Conservation (phyloP, 2,113 vertebrate species). For the Gallinago undulata region DNA sequence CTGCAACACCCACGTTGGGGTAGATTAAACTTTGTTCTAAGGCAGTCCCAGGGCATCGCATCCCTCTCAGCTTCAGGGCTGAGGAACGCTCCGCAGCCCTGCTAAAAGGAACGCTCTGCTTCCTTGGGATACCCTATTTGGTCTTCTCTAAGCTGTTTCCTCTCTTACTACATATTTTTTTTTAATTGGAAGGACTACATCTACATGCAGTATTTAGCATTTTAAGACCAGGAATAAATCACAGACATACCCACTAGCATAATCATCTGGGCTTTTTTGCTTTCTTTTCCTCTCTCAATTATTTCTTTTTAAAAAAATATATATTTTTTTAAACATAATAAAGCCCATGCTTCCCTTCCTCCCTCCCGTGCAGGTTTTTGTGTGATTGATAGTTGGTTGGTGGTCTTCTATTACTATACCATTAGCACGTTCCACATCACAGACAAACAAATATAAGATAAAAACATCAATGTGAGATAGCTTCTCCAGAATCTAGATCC, state of each 20-base stretch:
- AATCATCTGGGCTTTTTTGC: not conserved
- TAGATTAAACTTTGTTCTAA: not conserved
- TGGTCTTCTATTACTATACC: not conserved
- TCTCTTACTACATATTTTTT: not conserved
- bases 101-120: not conserved
- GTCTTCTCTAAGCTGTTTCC: not conserved
- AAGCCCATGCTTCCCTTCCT: not conserved
- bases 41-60: not conserved
- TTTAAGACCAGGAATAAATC: not conserved
- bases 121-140: not conserved
- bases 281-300: not conserved
- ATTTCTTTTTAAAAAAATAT: not conserved
- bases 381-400: not conserved
- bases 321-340: not conserved
- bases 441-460: not conserved
- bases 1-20: not conserved
- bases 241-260: not conserved
- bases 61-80: not conserved
- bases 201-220: not conserved
- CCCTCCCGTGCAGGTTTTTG: rapidly evolving
- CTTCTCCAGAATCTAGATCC: not conserved
- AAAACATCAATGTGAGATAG: not conserved
- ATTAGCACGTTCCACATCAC: rapidly evolving
- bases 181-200: not conserved
- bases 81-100: not conserved